Conservation (phyloP, 2,113 vertebrate genomes). For the Ranitomeya variabilis region DNA sequence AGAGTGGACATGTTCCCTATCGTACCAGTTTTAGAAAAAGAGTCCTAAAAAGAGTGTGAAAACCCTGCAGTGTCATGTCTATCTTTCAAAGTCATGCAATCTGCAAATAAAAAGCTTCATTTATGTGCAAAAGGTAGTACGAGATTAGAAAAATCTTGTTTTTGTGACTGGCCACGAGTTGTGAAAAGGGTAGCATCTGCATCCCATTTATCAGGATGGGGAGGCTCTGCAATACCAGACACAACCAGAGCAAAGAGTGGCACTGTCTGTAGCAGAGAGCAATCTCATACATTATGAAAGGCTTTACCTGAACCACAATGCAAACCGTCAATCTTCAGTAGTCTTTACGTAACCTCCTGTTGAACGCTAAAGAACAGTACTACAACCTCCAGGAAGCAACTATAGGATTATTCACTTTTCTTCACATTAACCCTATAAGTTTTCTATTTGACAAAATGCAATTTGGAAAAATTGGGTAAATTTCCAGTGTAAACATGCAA, state of each 20-base stretch:
- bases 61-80: too few species aligned
- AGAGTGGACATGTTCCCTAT: not conserved
- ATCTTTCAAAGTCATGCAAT: too few species aligned
- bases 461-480: not conserved
- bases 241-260: too few species aligned
- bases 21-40: not conserved
- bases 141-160: not conserved
- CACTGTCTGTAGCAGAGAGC: too few species aligned
- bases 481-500: not conserved
- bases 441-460: not conserved
- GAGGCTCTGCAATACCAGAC: too few species aligned
- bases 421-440: not conserved
- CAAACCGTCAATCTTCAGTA: not conserved
- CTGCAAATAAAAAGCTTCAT: too few species aligned
- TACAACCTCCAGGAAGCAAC: too few species aligned
- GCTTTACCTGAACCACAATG: not conserved
- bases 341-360: not conserved
- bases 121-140: not conserved
- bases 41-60: too few species aligned
- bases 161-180: too few species aligned
- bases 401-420: too few species aligned
- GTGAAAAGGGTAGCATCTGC: too few species aligned
- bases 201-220: too few species aligned
- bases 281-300: not conserved
- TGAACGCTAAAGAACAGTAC: not conserved